phyloP scores from a whole-genome alignment of 2,113 vertebrate species.

The Ictalurus punctatus region DNA sequence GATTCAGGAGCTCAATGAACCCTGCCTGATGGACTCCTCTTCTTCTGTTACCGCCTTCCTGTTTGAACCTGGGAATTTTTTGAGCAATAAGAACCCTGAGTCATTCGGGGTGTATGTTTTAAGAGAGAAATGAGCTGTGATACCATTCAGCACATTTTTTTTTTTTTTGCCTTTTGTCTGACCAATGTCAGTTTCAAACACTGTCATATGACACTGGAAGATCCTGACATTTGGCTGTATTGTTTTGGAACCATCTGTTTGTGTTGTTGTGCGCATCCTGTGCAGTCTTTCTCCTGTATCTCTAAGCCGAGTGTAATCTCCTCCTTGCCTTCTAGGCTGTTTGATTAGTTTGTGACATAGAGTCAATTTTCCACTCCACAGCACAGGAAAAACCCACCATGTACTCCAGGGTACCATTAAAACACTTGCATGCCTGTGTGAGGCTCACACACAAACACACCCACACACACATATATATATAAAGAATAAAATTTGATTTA shows the following conservation, averaged over 20 bases:
- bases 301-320: slow-evolving; percentile 34
- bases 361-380: slow-evolving; percentile 73
- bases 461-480: neutral
- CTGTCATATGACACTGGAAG: slow-evolving; percentile 3
- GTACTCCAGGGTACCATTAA: slow-evolving; percentile 57
- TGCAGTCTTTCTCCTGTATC: slow-evolving; percentile 19
- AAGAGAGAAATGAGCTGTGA: slow-evolving; percentile 19
- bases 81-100: slow-evolving; percentile 71
- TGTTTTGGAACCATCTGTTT: slow-evolving; percentile 19
- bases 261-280: neutral
- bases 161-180: slow-evolving; percentile 5
- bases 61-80: slow-evolving; percentile 62
- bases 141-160: neutral
- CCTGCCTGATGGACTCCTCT: slow-evolving; percentile 44
- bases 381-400: slow-evolving; percentile 65
- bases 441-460: neutral
- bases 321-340: slow-evolving; percentile 59
- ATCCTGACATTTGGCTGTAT: neutral
- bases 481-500: neutral
- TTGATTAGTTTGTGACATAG: slow-evolving; percentile 73
- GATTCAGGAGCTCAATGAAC: slow-evolving; percentile 52
- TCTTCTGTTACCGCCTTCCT: slow-evolving; percentile 57
- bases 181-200: slow-evolving; percentile 23
- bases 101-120: slow-evolving; percentile 22
- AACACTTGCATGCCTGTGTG: slow-evolving; percentile 4